These are phyloP conservation scores for Drosophila triauraria DNA, from an alignment of 1,140 invertebrate species.

Conservation along the genomic window DNA sequence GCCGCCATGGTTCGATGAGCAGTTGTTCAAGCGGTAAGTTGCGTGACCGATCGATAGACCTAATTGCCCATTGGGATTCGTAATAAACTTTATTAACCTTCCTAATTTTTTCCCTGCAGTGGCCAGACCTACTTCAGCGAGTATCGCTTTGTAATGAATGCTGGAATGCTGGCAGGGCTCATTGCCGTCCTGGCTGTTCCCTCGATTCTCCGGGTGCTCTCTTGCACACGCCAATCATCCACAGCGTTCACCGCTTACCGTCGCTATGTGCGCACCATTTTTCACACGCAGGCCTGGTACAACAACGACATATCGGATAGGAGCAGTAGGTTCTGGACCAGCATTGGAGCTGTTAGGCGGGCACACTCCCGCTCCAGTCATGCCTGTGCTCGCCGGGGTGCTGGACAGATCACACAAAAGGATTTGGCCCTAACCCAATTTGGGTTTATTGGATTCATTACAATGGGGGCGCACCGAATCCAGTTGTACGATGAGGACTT, in stretches of 20 bases:
- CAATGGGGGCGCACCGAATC: constrained; percentile 89
- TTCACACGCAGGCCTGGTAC: constrained; percentile 92
- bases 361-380: constrained; percentile 88
- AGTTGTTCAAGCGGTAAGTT: constrained; percentile 86
- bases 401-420: constrained; percentile 88
- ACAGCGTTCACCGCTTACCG: constrained; percentile 89
- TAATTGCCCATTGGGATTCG: constrained; percentile 8
- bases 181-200: constrained; percentile 88
- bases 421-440: constrained; percentile 95
- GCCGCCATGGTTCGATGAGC: constrained; percentile 87
- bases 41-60: background rate
- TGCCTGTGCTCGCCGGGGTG: constrained; percentile 84
- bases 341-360: constrained; percentile 88
- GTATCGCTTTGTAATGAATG: constrained; percentile 87
- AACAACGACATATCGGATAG: constrained; percentile 85
- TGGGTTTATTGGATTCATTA: constrained; percentile 92
- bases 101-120: constrained; percentile 72
- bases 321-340: constrained; percentile 86
- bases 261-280: constrained; percentile 90
- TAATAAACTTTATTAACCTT: background rate
- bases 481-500: constrained; percentile 88
- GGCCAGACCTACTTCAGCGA: constrained; percentile 89
- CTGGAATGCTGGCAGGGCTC: constrained; percentile 88
- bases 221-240: constrained; percentile 88
- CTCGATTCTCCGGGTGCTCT: constrained; percentile 88